Percentiles rank a stretch among this genome's conserved stretches.
Evolutionary conservation across 2,113 vertebrate species (phyloP).

Genomic region (Anolis sagrei): DNA sequence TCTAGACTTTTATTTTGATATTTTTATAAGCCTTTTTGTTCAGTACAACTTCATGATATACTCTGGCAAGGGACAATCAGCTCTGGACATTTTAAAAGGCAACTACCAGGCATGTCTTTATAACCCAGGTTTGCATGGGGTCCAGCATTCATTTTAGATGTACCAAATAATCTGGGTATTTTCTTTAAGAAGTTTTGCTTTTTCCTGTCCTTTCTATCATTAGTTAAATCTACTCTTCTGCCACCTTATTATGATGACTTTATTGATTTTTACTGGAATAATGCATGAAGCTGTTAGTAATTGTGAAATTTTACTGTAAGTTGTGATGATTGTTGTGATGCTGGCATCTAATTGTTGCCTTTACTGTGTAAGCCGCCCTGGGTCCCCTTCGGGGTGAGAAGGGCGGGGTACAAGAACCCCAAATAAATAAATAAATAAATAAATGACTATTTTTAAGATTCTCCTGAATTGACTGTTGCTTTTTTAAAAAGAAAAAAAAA

Average conservation of each 20-base stretch:
- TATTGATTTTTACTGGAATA: too few relatives aligned
- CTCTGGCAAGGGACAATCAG: not conserved
- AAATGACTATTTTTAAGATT: not conserved
- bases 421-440: too few relatives aligned
- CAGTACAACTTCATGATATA: not conserved
- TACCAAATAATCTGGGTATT: not conserved
- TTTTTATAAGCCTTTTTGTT: slow-evolving; percentile 11
- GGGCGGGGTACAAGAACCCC: too few relatives aligned
- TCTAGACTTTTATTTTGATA: slow-evolving; percentile 25
- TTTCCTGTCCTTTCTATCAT: too few relatives aligned
- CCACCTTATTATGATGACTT: not conserved
- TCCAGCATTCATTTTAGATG: not conserved
- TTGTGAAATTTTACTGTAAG: too few relatives aligned
- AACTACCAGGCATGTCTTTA: not conserved
- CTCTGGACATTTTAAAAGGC: not conserved
- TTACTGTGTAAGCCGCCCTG: too few relatives aligned
- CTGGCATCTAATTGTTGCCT: too few relatives aligned
- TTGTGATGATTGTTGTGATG: too few relatives aligned
- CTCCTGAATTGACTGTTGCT: not conserved
- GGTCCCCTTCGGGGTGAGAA: too few relatives aligned
- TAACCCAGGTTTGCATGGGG: not conserved
- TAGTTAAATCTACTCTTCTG: not conserved
- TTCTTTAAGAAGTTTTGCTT: not conserved
- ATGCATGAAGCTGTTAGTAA: too few relatives aligned
- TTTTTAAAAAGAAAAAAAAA: not conserved